phyloP scores from a whole-genome alignment of 1,140 invertebrate species.

The Drosophila quadrilineata region DNA sequence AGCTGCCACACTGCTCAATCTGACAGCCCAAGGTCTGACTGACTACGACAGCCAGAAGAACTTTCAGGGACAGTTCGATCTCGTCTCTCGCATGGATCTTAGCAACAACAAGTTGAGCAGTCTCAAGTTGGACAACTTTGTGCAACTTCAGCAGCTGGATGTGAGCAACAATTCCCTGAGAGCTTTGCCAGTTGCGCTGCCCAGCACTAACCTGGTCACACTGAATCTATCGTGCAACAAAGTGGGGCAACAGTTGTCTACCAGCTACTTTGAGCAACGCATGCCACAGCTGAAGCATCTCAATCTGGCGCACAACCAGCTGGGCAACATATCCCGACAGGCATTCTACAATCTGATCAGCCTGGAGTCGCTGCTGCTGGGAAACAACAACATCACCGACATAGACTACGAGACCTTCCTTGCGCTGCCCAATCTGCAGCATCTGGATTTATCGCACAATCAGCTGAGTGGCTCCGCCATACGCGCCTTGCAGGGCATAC shows the following conservation, averaged over 20 bases:
- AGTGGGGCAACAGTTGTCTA: slow-evolving; percentile 72
- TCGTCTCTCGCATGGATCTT: slow-evolving; percentile 49
- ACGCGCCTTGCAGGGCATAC: slow-evolving; percentile 88
- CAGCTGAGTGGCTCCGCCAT: slow-evolving; percentile 86
- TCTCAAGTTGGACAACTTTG: slow-evolving; percentile 43
- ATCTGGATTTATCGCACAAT: slow-evolving; percentile 91
- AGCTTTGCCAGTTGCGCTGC: slow-evolving; percentile 27
- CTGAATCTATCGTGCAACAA: slow-evolving; percentile 83
- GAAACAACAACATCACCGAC: slow-evolving; percentile 82
- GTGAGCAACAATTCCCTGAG: slow-evolving; percentile 55
- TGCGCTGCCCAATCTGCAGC: slow-evolving; percentile 87
- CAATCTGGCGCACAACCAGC: slow-evolving; percentile 84
- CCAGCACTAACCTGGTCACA: slow-evolving; percentile 48
- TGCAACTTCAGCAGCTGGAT: slow-evolving; percentile 50
- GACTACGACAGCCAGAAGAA: slow-evolving; percentile 51
- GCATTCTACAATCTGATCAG: slow-evolving; percentile 72
- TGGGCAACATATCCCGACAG: slow-evolving; percentile 76
- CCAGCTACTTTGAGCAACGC: slow-evolving; percentile 53
- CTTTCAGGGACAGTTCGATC: slow-evolving; percentile 48
- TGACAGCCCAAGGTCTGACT: slow-evolving; percentile 36
- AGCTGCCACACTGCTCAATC: slow-evolving; percentile 37
- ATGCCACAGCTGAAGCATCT: slow-evolving; percentile 82
- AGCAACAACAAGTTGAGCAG: slow-evolving; percentile 46
- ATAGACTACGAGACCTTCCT: slow-evolving; percentile 83
- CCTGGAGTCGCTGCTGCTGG: slow-evolving; percentile 83